phyloP scores from a whole-genome alignment of 1,140 invertebrate species.

The Drosophila subobscura region DNA sequence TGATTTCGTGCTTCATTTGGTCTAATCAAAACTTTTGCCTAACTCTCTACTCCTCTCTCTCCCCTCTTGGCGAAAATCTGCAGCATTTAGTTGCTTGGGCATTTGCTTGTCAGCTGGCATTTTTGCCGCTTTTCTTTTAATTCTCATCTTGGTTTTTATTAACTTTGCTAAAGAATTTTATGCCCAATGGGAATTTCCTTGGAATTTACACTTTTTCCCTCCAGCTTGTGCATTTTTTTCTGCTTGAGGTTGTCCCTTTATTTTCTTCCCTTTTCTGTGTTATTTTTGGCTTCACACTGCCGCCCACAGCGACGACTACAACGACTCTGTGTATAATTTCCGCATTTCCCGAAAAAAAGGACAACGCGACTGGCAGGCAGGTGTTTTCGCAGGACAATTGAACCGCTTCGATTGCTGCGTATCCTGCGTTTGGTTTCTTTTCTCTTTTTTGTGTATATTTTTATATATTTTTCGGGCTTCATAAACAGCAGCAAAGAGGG shows the following conservation, averaged over 20 bases:
- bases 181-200: slow-evolving; percentile 64
- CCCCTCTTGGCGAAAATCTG: slow-evolving; percentile 22
- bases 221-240: neutral
- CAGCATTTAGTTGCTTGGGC: slow-evolving; percentile 59
- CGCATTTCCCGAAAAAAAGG: slow-evolving; percentile 26
- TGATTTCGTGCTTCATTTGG: slow-evolving; percentile 79
- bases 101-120: slow-evolving; percentile 60
- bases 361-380: slow-evolving; percentile 37
- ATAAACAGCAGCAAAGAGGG: slow-evolving; percentile 20
- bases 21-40: slow-evolving; percentile 71
- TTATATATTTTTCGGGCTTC: slow-evolving; percentile 30
- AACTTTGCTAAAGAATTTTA: slow-evolving; percentile 66
- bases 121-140: slow-evolving; percentile 7
- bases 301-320: slow-evolving; percentile 5
- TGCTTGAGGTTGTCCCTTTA: slow-evolving; percentile 1
- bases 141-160: slow-evolving; percentile 51
- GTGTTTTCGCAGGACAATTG: slow-evolving; percentile 61
- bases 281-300: slow-evolving; percentile 55
- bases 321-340: slow-evolving; percentile 43
- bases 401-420: slow-evolving; percentile 66
- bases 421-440: slow-evolving; percentile 46
- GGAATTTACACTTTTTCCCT: slow-evolving; percentile 64
- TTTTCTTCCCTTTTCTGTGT: slow-evolving; percentile 36
- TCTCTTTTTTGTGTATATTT: slow-evolving; percentile 33
- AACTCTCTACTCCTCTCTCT: slow-evolving; percentile 5